phyloP scores from a whole-genome alignment of 2,113 vertebrate species.

The Numenius arquata region DNA sequence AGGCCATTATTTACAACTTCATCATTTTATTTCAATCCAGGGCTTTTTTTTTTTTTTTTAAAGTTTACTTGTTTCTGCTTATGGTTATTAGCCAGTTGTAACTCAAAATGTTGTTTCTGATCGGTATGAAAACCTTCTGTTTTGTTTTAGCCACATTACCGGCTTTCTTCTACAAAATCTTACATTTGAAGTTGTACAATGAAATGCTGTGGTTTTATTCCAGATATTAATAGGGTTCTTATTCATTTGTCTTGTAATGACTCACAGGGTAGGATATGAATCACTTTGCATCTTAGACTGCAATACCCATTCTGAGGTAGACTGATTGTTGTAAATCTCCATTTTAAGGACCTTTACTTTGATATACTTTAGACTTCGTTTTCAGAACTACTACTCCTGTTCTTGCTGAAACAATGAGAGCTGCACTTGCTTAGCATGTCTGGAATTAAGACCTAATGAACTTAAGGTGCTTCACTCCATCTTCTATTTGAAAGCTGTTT shows the following conservation, averaged over 20 bases:
- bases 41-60: background rate
- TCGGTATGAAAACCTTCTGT: background rate
- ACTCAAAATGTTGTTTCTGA: background rate
- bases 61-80: background rate
- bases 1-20: background rate
- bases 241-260: constrained; percentile 47
- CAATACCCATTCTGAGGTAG: background rate
- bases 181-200: background rate
- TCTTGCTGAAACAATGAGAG: background rate
- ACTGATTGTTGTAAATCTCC: background rate
- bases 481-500: background rate
- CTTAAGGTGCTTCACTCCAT: background rate
- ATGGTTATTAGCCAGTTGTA: background rate
- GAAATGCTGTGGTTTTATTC: constrained; percentile 37
- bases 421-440: background rate
- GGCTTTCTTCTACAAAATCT: background rate
- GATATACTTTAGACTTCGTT: background rate
- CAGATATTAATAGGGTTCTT: constrained; percentile 52
- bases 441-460: background rate
- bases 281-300: background rate
- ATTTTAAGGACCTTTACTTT: background rate
- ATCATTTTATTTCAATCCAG: background rate
- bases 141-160: background rate
- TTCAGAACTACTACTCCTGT: background rate
- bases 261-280: constrained; percentile 52